phyloP scores from a whole-genome alignment of 2,797 vertebrate genomes.

The Dryobates pubescens region DNA sequence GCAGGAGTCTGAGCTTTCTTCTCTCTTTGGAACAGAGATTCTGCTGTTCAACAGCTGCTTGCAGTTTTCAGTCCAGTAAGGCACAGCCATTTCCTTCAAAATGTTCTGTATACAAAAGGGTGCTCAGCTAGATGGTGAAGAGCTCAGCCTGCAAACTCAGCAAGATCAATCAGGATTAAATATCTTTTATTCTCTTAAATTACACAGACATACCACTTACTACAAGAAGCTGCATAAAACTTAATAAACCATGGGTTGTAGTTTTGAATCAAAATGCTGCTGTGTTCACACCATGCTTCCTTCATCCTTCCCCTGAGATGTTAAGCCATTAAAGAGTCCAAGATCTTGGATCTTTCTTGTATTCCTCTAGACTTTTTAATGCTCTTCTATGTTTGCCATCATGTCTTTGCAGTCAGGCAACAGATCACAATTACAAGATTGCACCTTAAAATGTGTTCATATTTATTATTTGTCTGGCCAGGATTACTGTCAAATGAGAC shows the following conservation, averaged over 20 bases:
- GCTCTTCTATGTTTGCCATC: not conserved
- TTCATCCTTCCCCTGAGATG: not conserved
- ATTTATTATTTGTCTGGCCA: not conserved
- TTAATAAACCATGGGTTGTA: not conserved
- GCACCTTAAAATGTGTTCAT: not conserved
- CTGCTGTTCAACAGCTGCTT: conserved; percentile 44
- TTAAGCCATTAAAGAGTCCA: not conserved
- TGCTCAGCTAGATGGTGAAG: not conserved
- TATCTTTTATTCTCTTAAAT: not conserved
- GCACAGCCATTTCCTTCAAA: not conserved
- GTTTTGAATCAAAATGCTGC: not conserved
- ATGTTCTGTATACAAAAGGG: not conserved
- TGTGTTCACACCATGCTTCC: not conserved
- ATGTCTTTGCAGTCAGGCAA: not conserved
- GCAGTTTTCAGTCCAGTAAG: conserved; percentile 8
- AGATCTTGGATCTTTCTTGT: not conserved
- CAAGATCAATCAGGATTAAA: not conserved
- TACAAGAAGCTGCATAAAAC: not conserved
- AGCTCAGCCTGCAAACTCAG: not conserved
- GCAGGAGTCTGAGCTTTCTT: conserved; percentile 19
- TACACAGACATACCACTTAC: not conserved
- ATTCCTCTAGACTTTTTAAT: not conserved
- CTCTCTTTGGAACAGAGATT: not conserved
- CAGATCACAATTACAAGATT: not conserved
- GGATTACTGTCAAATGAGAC: not conserved